Conservation (phyloP, 2,888 invertebrate genomes). For the Xestia ashworthii region DNA sequence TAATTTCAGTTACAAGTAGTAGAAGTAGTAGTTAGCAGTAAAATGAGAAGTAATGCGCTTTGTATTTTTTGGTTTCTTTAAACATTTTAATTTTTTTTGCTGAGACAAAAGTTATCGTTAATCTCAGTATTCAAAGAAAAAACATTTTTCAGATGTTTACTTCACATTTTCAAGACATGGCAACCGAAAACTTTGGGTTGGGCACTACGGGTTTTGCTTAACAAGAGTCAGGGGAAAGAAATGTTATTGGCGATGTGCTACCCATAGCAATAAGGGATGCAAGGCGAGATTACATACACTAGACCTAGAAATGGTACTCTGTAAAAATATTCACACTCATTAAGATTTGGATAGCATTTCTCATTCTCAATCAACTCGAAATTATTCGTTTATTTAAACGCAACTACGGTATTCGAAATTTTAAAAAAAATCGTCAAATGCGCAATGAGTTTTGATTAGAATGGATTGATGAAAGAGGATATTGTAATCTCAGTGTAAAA, state of each 20-base stretch:
- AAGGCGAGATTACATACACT: background rate
- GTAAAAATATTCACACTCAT: background rate
- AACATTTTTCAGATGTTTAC: background rate
- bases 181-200: background rate
- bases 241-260: background rate
- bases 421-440: too few species aligned
- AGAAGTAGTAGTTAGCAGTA: background rate
- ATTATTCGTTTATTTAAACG: too few species aligned
- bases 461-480: too few species aligned
- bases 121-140: background rate
- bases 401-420: too few species aligned
- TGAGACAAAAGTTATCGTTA: background rate
- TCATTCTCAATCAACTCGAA: background rate
- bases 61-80: background rate
- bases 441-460: too few species aligned
- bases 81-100: background rate
- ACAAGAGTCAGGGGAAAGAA: background rate
- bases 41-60: background rate
- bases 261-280: background rate
- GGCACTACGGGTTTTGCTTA: conserved; percentile 1
- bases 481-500: too few species aligned
- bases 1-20: conserved; percentile 40
- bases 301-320: background rate
- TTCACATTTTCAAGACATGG: background rate
- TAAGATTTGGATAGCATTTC: background rate